Conservation (phyloP, 1,140 invertebrate species). For the Diploscapter pachys region DNA sequence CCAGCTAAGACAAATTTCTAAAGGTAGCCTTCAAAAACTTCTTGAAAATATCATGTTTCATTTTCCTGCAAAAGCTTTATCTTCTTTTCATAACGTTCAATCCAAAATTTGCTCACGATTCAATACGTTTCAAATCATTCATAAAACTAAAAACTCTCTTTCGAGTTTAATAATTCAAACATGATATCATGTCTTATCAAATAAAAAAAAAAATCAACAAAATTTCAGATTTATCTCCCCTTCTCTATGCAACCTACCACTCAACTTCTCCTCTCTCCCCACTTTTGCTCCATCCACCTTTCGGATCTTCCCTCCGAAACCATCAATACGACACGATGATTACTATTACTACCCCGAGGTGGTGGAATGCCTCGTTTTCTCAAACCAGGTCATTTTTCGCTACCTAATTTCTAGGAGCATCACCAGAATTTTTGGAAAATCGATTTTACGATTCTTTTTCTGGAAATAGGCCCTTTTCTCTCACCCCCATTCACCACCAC, state of each 20-base stretch:
- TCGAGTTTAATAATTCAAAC: slow-evolving; percentile 1
- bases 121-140: slow-evolving; percentile 2
- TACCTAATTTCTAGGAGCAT: no score
- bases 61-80: neutral
- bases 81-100: neutral
- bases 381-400: neutral
- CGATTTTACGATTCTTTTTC: neutral
- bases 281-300: neutral
- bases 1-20: slow-evolving; percentile 1
- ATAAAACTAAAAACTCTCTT: slow-evolving; percentile 1
- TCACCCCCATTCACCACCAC: neutral
- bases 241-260: no score
- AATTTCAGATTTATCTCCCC: no score
- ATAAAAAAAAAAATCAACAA: no score
- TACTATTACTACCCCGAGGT: neutral
- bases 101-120: slow-evolving; percentile 13
- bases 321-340: neutral
- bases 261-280: no score
- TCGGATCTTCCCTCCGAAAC: neutral
- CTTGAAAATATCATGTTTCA: neutral
- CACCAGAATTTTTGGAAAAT: no score
- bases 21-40: neutral
- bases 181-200: slow-evolving; percentile 10
- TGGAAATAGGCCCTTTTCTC: neutral
- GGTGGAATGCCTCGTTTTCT: neutral